Evolutionary conservation across 2,797 vertebrate species (phyloP).

Genomic region (Psittacula echo): DNA sequence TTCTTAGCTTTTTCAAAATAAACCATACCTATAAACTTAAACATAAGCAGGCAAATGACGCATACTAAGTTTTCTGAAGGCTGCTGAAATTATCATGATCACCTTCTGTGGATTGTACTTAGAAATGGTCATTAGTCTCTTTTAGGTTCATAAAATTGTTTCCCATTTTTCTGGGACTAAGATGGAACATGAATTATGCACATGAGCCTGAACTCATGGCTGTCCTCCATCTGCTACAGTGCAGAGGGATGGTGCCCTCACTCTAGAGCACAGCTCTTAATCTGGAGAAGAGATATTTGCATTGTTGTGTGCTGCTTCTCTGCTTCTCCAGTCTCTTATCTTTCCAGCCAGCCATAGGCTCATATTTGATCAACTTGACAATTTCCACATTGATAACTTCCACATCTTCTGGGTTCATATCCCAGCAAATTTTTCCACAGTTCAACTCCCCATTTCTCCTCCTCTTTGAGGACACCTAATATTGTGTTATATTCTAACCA

Average conservation of each 20-base stretch:
- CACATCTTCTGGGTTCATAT: neutral
- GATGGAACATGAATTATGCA: neutral
- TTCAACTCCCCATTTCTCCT: neutral
- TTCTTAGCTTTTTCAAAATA: neutral
- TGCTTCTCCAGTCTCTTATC: neutral
- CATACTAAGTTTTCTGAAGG: neutral
- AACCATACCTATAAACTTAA: neutral
- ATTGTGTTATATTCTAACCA: neutral
- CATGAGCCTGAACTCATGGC: neutral
- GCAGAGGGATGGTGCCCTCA: neutral
- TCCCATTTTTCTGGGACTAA: neutral
- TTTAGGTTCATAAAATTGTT: neutral
- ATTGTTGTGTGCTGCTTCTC: neutral
- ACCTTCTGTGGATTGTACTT: neutral
- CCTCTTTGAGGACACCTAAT: neutral
- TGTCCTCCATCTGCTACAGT: neutral
- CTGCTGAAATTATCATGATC: neutral
- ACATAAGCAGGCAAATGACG: neutral
- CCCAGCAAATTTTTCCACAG: neutral
- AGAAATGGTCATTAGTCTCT: neutral
- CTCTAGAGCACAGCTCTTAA: neutral
- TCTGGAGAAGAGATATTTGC: neutral
- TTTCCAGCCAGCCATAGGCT: neutral
- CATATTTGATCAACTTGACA: neutral
- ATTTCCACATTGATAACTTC: neutral